Evolutionary conservation across 2,888 invertebrate genomes (phyloP).

Genomic region (Gymnocheta viridis): DNA sequence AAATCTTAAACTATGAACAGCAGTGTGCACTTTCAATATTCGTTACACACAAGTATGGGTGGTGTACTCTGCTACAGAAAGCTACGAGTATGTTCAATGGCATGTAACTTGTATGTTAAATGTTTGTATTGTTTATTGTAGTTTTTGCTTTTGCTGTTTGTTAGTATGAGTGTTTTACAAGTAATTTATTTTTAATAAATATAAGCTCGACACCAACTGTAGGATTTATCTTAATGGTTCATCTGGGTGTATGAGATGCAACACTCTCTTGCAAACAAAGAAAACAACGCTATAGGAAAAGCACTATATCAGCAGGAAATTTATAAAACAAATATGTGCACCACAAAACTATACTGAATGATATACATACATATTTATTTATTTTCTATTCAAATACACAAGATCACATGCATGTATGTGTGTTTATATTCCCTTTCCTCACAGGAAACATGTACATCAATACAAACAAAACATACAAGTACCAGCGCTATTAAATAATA

Average conservation of each 20-base stretch:
- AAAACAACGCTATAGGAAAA: not conserved
- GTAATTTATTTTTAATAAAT: constrained; percentile 70
- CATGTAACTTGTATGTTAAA: constrained; percentile 55
- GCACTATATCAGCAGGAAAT: constrained; percentile 47
- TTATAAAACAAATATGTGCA: constrained; percentile 36
- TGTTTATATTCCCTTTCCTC: not conserved
- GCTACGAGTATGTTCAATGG: constrained; percentile 31
- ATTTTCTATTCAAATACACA: not conserved
- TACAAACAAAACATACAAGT: not conserved
- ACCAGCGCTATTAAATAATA: not conserved
- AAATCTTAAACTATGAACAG: not conserved
- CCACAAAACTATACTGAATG: constrained; percentile 6
- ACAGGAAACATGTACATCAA: not conserved
- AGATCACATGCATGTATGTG: not conserved
- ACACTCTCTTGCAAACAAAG: not conserved
- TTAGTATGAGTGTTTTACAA: constrained; percentile 58
- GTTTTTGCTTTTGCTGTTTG: constrained; percentile 12
- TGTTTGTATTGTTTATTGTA: constrained; percentile 29
- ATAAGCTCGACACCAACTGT: constrained; percentile 66
- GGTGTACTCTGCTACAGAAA: constrained; percentile 4
- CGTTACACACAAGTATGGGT: constrained; percentile 14
- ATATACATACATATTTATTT: not conserved
- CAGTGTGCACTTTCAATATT: not conserved
- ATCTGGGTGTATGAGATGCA: constrained; percentile 57
- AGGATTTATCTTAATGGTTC: constrained; percentile 69